Base-by-base conservation (phyloP, 2,888 invertebrate species). In the Frankliniella fusca region DNA sequence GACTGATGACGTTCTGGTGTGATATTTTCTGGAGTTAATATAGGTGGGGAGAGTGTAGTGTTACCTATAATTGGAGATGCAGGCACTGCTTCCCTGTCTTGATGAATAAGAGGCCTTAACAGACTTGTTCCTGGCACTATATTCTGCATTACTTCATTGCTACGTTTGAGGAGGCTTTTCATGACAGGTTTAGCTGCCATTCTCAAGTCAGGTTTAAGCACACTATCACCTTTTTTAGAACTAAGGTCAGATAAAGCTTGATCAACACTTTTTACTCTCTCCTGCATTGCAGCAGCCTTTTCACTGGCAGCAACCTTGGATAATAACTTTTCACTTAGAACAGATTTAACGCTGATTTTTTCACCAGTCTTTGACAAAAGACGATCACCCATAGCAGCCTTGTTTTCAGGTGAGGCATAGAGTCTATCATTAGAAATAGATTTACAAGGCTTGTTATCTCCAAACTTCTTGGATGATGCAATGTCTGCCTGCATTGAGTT, bases 1-100 rank as follows among this genome's bases (percentile, higher is more conserved):
- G 70, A 76, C 70, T 76, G 70, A 76, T 76, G 70, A 76, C 70
- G 70, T 76, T 76, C 70, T 23, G 70, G 70, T 2, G 70, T 76
- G 27, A 76, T 27, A 12, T 76, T 76, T 27, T 76, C 23, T 27
- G 70, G 70, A 9, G 70, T 76, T 3, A 76, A 27, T 12, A 76
- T 27, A 2, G 70, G 70, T 1, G 70, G 70, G 27, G 70, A 76
- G 12, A 76, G 70, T 27, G 70, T 76, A 27, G 70, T 76, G 11
- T 12, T 23, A 12, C 5, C 70, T 76, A 76, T 27, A 12, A 9
- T 8, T 76, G 70, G 8, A 76, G 12, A 23, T 10, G 70, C 5
- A 23, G 70, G 8, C 70, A 27, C 23, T 12, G 70, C 11, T 76
- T 76, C 70, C 27, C 27, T 23, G 0, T 76, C 70, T 76, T 27